Evolutionary conservation across 2,888 invertebrate genomes (phyloP).

Genomic region (Thera britannica): DNA sequence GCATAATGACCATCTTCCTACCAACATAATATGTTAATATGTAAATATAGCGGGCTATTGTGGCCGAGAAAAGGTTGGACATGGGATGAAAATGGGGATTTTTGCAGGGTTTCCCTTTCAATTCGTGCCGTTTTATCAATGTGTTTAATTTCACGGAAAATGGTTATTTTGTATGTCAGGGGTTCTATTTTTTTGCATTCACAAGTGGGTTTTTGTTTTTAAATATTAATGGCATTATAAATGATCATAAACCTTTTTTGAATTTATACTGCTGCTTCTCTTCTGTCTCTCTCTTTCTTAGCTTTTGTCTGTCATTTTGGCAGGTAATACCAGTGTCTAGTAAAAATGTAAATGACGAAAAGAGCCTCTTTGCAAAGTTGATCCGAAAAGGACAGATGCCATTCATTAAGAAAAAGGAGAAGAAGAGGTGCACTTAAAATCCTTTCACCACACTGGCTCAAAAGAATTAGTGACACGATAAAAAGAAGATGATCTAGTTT

Average conservation of each 20-base stretch:
- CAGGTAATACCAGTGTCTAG: too few species aligned
- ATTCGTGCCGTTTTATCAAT: constrained; percentile 56
- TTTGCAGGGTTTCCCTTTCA: constrained; percentile 59
- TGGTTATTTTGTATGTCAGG: constrained; percentile 66
- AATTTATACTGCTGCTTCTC: too few species aligned
- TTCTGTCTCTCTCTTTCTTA: too few species aligned
- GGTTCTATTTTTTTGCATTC: constrained; percentile 15
- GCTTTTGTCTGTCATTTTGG: not conserved
- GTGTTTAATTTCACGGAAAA: constrained; percentile 81
- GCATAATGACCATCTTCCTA: constrained; percentile 74
- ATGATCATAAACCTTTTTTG: too few species aligned
- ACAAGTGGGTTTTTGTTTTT: constrained; percentile 18
- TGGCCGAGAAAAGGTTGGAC: constrained; percentile 67
- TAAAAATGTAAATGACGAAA: too few species aligned
- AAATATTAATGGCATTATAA: not conserved
- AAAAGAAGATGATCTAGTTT: too few species aligned
- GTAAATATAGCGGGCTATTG: constrained; percentile 66
- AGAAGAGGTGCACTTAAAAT: too few species aligned
- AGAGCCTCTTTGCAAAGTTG: too few species aligned
- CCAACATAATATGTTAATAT: constrained; percentile 62
- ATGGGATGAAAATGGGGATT: constrained; percentile 69
- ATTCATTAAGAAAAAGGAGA: too few species aligned
- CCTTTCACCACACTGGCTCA: too few species aligned
- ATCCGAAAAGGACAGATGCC: too few species aligned
- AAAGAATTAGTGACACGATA: too few species aligned